Evolutionary conservation across 1,140 invertebrate species (phyloP).

Genomic region (Forficula auricularia): DNA sequence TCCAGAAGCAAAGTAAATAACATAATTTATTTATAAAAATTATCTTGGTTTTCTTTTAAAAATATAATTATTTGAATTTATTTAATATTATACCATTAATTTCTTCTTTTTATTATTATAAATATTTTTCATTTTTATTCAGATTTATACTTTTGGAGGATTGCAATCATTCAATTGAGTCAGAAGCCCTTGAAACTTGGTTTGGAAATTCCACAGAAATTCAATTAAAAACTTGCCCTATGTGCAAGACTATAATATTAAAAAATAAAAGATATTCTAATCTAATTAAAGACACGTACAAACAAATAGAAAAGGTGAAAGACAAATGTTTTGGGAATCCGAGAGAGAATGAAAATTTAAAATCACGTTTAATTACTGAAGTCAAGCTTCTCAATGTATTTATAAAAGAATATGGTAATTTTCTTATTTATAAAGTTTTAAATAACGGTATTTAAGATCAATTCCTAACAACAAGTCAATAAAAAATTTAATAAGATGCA

Average conservation of each 20-base stretch:
- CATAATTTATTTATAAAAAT: too few relatives aligned
- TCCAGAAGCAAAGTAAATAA: slow-evolving; percentile 29
- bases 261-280: slow-evolving; percentile 26
- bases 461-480: too few relatives aligned
- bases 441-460: too few relatives aligned
- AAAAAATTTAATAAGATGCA: too few relatives aligned
- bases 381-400: too few relatives aligned
- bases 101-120: too few relatives aligned
- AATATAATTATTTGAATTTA: too few relatives aligned
- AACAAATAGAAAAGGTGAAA: slow-evolving; percentile 25
- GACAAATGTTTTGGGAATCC: slow-evolving; percentile 9
- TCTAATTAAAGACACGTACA: slow-evolving; percentile 22
- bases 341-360: background rate
- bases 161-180: slow-evolving; percentile 43
- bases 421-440: too few relatives aligned
- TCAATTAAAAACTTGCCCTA: slow-evolving; percentile 28
- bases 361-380: too few relatives aligned
- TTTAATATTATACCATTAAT: too few relatives aligned
- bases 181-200: slow-evolving; percentile 34
- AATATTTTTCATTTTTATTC: slow-evolving; percentile 8
- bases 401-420: too few relatives aligned
- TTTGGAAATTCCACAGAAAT: slow-evolving; percentile 22
- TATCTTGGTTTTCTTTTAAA: background rate
- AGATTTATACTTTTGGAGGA: slow-evolving; percentile 44
- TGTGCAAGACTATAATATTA: slow-evolving; percentile 28